Base-by-base conservation (phyloP, 2,797 vertebrate species). In the Enteromius thamalakanensis region DNA sequence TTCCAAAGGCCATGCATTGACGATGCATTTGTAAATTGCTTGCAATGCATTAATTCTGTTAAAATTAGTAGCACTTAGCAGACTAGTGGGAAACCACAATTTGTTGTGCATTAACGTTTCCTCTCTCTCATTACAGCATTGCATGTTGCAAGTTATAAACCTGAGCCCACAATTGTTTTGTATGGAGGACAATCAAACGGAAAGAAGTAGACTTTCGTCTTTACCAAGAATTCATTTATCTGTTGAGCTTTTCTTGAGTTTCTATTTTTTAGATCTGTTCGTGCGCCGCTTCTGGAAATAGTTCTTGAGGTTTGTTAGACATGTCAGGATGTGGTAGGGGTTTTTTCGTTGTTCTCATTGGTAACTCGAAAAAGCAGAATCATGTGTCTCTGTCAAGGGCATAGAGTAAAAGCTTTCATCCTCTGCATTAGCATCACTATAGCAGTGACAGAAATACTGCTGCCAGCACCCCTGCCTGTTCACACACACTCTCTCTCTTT, bases 351-450 rank as follows among this genome's bases (percentile, higher is more conserved):
- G 0, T 47, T 49, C 34, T 51, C 7, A 8, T 40, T 40, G 6
- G 42, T 76, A 19, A 15, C 58, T 55, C 14, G 4, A 26, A 26
- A 55, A 40, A 70, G n/a, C 75, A 72, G 51, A 86, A 85, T 37
- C 47, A 6, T 49, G 91, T 90, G 79, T 91, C 89, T 86, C 55
- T 88, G 91, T 86, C 72, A 88, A 90, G 90, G 88, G 91, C 91
- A 91, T 49, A 89, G 89, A 91, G 91, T 90, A 93, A 86, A 91
- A 88, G 87, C 93, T 94, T 94, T 92, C 92, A 76, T 83, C 90
- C 88, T 86, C 87, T 82, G 71, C 93, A 95, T 95, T 95, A 93
- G 89, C 94, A 95, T 95, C 91, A 94, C 94, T 95, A 94, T 92
- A 92, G 92, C 89, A 37, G 84, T 94, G 92, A 94, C 93, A 94